phyloP scores from a whole-genome alignment of 2,797 vertebrate species.

The Gymnothorax reevesii region DNA sequence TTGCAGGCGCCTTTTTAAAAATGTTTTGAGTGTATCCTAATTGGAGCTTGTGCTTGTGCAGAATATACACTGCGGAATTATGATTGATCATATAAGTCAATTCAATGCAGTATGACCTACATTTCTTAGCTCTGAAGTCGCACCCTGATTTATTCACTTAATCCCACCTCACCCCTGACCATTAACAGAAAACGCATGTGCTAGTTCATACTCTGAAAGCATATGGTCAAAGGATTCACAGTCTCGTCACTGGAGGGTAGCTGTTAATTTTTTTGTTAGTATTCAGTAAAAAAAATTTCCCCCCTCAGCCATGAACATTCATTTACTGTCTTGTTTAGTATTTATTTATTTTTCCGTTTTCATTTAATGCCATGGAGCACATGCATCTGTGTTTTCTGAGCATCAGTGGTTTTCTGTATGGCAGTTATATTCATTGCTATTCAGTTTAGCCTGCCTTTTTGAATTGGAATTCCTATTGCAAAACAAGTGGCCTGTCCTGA shows the following conservation, averaged over 20 bases:
- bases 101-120: slow-evolving; percentile 40
- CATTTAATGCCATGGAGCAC: not conserved
- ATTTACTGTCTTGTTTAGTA: not conserved
- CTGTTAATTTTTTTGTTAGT: slow-evolving; percentile 32
- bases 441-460: not conserved
- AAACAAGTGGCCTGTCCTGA: not conserved
- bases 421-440: not conserved
- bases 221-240: slow-evolving; percentile 31
- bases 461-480: not conserved
- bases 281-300: slow-evolving; percentile 11
- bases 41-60: slow-evolving; percentile 20
- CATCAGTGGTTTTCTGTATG: not conserved
- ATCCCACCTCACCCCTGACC: slow-evolving; percentile 24
- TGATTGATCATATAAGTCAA: slow-evolving; percentile 35
- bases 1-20: slow-evolving; percentile 18
- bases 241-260: slow-evolving; percentile 35
- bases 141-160: slow-evolving; percentile 24
- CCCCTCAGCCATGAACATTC: slow-evolving; percentile 26
- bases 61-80: slow-evolving; percentile 28
- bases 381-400: not conserved
- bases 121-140: slow-evolving; percentile 25
- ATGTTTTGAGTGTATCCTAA: slow-evolving; percentile 25
- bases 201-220: slow-evolving; percentile 6
- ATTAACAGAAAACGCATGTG: slow-evolving; percentile 34
- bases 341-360: not conserved